Evolutionary conservation across 2,888 invertebrate species (phyloP), one percentile per base, ranked within the genome.

Genomic region (Dryomyza anilis): DNA sequence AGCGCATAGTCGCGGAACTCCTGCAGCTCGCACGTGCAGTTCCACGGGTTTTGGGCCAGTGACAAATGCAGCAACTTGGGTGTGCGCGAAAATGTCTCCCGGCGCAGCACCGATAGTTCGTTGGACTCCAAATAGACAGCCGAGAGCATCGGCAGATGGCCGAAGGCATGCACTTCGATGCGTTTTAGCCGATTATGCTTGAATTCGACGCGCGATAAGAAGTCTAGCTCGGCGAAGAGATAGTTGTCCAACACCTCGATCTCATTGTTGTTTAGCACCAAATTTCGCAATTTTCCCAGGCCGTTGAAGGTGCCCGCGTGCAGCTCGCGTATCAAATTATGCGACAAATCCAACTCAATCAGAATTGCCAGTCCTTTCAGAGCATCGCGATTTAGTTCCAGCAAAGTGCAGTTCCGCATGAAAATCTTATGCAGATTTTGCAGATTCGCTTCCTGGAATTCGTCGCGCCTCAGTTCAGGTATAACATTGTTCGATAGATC

Each of bases 11-110:
- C 89, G 52, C 93, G 88, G 71, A 95, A 92, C 19, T 87, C 87
- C 75, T 92, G 89, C 61, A 96, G 84, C 69, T 90, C 88, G 76
- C 96, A 96, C 77, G 95, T 93, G 78, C 96, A 96, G 67, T 90
- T 87, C 95, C 95, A 96, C 0, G 91, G 92, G 79, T 96, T 96
- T 67, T 90, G 89, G 69, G 89, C 88, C 1, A 95, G 85, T 62
- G 90, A 90, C 48, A 96, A 84, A 74, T 91, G 91, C 27, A 88
- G 87, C 60, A 95, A 81, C 69, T 88, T 89, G 2, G 86, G 85
- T 60, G 94, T 83, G 33, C 87, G 86, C 63, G 86, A 85, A 65
- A 93, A 87, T 6, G 89, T 87, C 66, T 89, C 88, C 53, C 87
- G 85, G 74, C 87, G 87, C 55, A 95, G 81, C 60, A 86, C 86